Evolutionary conservation across 2,888 invertebrate genomes (phyloP), one percentile per base, ranked within the genome.

Genomic region (Drosophila ochracea): DNA sequence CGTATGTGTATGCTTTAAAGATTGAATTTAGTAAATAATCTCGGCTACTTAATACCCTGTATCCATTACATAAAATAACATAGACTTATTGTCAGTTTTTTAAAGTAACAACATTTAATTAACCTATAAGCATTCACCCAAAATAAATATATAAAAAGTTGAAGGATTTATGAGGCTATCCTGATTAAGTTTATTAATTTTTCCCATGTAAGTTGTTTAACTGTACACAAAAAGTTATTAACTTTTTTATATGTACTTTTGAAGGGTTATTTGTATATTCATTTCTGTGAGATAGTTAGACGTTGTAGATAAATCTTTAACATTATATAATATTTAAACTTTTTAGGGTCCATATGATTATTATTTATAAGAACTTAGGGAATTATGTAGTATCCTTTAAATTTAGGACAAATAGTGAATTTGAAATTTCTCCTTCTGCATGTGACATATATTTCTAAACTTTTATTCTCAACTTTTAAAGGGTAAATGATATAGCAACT

Each of bases 1-100:
- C 96, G 94, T 66, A 95, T 94, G 79, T 96, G 96, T 73, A 96
- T 94, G 86, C 95, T 93, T 55, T 1, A 74, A 68, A 43, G 10
- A 28, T 60, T 53, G 16, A 41, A 58, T 61, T 57, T 16, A 4
- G 47, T 25, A 47, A 25, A 16, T 47, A 47, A 1, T 4, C 4
- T 25, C 25, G 25, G 16, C 9, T 47, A 47, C 4, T 25, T 47
- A 16, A 47, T 25, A 25, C 47, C 5, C 16, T 35, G 5, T 16
- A 16, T 5, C n/a, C 5, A 41, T 41, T 41, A n/a, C 10, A 10
- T n/a, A 41, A 41, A 41, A 41, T n/a, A n/a, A 2, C 1, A 16
- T n/a, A 4, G 10, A 10, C 2, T n/a, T 41, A n/a, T 41, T 41
- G 10, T 41, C 4, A 19, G 19, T 39, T 39, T 39, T 10, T 7